Base-by-base conservation (phyloP, 2,888 invertebrate species). In the Mesorhabditis sp. region DNA sequence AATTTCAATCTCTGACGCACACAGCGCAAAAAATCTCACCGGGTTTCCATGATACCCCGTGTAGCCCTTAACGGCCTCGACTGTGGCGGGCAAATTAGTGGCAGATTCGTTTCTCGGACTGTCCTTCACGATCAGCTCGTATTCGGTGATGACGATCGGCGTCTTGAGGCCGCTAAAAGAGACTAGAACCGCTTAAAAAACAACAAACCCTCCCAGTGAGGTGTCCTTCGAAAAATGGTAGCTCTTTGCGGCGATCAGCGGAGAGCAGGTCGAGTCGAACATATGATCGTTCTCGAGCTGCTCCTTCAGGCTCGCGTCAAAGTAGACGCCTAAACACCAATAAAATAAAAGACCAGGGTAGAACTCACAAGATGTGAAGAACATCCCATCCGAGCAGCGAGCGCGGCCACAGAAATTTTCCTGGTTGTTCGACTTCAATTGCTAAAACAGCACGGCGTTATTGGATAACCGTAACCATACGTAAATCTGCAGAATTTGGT, bases 181-280 rank as follows among this genome's bases (percentile, higher is more conserved):
- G 28, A 28, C 28, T 28, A 28, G n/a, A 50, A 50, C 58, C n/a
- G 58, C n/a, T 50, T 50, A 13, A 10, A 50, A 50, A 50, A 50
- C 10, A 10, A 50, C 58, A 13, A 13, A 50, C 58, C 58, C 58
- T 13, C 7, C 58, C 58, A n/a, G 10, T n/a, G 58, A 10, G 7
- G n/a, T 50, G n/a, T 50, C 58, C 58, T 10, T 13, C 58, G 58
- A 50, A 50, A 50, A 50, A 50, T 50, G 58, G n/a, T 50, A 50
- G 7, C n/a, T 50, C 7, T 50, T 50, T n/a, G n/a, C 7, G n/a
- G 58, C 58, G 58, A 50, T 50, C 7, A 50, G 10, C 58, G 58
- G 58, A 50, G 7, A 50, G n/a, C 58, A 50, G 7, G 10, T 50
- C 10, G 58, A 10, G n/a, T 50, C 58, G n/a, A 50, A 13, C 58